Percentiles rank a stretch among this genome's conserved stretches.
These are phyloP conservation scores for Falco columbarius DNA, from an alignment of 2,797 vertebrate species.

Conservation along the genomic window DNA sequence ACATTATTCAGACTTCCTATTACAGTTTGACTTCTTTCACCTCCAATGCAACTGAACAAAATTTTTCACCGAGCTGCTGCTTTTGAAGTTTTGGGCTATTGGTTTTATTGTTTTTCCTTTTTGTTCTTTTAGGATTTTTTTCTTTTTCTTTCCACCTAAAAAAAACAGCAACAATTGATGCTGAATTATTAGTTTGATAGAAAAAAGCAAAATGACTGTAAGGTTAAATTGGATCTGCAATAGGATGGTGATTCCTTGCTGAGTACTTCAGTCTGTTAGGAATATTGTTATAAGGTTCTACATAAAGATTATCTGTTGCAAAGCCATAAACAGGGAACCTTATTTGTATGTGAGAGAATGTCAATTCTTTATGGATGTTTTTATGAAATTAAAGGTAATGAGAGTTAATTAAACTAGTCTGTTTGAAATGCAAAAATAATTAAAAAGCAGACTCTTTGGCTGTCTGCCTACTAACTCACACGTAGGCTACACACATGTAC, in stretches of 20 bases:
- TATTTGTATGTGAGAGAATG: not conserved
- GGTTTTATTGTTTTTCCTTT: not conserved
- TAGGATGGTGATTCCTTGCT: not conserved
- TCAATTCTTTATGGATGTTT: not conserved
- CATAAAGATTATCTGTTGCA: not conserved
- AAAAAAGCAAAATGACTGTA: not conserved
- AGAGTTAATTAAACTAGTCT: not conserved
- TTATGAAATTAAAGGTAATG: not conserved
- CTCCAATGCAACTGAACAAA: not conserved
- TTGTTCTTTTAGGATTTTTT: not conserved
- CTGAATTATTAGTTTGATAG: not conserved
- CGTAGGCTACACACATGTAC: not conserved
- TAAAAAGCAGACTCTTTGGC: not conserved
- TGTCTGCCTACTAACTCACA: not conserved
- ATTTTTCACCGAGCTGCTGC: not conserved
- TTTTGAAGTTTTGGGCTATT: not conserved
- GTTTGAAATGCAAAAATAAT: not conserved
- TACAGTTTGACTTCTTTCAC: constrained; percentile 7
- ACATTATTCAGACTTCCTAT: not conserved
- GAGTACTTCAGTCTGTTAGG: not conserved
- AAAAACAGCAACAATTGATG: not conserved
- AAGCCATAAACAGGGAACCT: not conserved
- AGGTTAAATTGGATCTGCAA: not conserved
- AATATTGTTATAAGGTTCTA: not conserved
- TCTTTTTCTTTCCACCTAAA: not conserved